Evolutionary conservation across 2,113 vertebrate species (phyloP), one percentile per base, ranked within the genome.

Genomic region (Cairina moschata): DNA sequence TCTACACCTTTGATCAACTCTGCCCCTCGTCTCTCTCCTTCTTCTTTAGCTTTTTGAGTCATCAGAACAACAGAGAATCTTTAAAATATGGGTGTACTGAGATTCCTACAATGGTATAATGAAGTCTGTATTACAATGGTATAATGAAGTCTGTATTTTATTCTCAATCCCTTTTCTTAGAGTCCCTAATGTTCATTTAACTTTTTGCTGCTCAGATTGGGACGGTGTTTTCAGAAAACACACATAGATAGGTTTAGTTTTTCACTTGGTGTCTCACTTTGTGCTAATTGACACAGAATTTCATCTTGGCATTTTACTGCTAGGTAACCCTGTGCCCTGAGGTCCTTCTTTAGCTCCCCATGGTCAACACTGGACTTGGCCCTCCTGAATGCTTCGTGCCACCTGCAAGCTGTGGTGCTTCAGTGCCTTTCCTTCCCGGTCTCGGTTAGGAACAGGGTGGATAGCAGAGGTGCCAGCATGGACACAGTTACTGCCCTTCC

Each of bases 31-130:
- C 15, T 91, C 29, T 83, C 42, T 72, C 18, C 73, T 36, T 75
- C 58, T 55, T 54, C n/a, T 82, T 36, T 42, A 11, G 21, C 69
- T 90, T 90, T 93, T 83, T 69, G 79, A 88, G 13, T 23, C 23
- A 63, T 34, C 46, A 81, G 52, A 90, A 78, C 36, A 80, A 55
- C 68, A 77, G 5, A 71, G 15, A 62, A 42, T 50, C 73, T 86
- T 92, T 74, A 90, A 90, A 91, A 86, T 36, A 38, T 1, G 1
- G 14, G 10, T 29, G 8, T 14, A 20, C 44, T 66, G 67, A 88
- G 22, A 69, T 76, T 90, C 86, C 40, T 67, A 17, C 40, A 77
- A 28, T 13, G 21, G 13, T 76, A 22, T 77, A 66, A 88, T 17
- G 25, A 88, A 77, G 11, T 28, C n/a, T 67, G n/a, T 2, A 17